These are phyloP conservation scores for Simalia tracyae DNA, from an alignment of 2,797 vertebrate species.

Conservation along the genomic window DNA sequence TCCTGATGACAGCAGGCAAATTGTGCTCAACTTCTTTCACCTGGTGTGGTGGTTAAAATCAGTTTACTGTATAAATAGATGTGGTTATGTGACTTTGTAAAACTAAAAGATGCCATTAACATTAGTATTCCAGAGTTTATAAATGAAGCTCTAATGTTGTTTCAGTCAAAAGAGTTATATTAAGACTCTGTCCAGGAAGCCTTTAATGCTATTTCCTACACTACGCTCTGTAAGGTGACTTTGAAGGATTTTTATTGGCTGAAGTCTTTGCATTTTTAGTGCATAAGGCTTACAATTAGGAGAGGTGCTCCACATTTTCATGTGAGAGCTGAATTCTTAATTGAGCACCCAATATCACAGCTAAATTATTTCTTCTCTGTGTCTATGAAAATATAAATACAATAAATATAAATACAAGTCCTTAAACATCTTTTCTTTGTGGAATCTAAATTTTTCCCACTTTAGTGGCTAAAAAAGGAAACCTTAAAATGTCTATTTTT, in stretches of 20 bases:
- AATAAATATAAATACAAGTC: conserved; percentile 59
- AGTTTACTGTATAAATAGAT: conserved; percentile 21
- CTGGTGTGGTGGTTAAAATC: conserved; percentile 3
- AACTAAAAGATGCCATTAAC: neutral
- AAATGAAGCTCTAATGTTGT: conserved; percentile 29
- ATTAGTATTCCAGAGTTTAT: conserved; percentile 12
- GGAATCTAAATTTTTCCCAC: conserved; percentile 57
- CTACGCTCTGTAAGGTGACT: conserved; percentile 49
- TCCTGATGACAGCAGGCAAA: neutral
- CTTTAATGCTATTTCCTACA: conserved; percentile 28
- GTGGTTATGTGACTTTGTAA: neutral
- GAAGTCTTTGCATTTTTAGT: conserved; percentile 58
- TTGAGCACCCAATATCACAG: conserved; percentile 40
- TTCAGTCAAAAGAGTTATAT: conserved; percentile 12
- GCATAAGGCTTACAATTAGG: conserved; percentile 38
- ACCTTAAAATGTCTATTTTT: conserved; percentile 41
- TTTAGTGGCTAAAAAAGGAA: conserved; percentile 40
- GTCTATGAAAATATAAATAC: conserved; percentile 57
- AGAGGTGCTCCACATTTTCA: conserved; percentile 59
- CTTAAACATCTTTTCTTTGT: conserved; percentile 64
- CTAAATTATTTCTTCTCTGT: conserved; percentile 52
- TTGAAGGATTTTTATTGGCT: conserved; percentile 55
- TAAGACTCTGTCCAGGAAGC: conserved; percentile 36
- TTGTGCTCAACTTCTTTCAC: conserved; percentile 19
- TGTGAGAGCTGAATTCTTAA: conserved; percentile 56